phyloP scores from a whole-genome alignment of 2,797 vertebrate species.

The Tokudaia muenninki region DNA sequence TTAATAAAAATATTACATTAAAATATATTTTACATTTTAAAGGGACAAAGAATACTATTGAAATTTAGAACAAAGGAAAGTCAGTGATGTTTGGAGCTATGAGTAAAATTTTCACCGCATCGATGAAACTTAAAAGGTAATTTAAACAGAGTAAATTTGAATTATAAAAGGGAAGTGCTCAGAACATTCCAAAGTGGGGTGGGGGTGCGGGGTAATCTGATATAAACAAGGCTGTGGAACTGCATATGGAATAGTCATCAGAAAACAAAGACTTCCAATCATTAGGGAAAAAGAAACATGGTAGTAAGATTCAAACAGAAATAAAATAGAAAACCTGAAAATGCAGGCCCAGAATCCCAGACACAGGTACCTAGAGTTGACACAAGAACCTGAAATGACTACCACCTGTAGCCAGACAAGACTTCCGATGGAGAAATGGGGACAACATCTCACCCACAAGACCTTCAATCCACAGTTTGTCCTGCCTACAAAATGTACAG shows the following conservation, averaged over 20 bases:
- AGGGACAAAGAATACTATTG: background rate
- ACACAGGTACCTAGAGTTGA: background rate
- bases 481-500: background rate
- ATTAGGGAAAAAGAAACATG: conserved; percentile 33
- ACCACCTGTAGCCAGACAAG: background rate
- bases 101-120: conserved; percentile 65
- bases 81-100: background rate
- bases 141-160: conserved; percentile 61
- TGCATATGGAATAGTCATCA: conserved; percentile 68
- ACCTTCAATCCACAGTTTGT: background rate
- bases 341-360: background rate
- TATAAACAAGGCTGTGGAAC: conserved; percentile 38
- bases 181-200: conserved; percentile 26
- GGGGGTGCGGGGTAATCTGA: conserved; percentile 5
- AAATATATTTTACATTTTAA: background rate
- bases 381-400: background rate
- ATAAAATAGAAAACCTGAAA: conserved; percentile 15
- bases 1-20: conserved; percentile 12
- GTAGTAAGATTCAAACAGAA: conserved; percentile 44
- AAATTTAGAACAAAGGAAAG: conserved; percentile 46
- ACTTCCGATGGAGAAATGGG: background rate
- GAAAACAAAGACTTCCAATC: conserved; percentile 54
- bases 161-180: conserved; percentile 41
- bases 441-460: background rate
- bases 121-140: conserved; percentile 66